Base-by-base conservation (phyloP, 2,797 vertebrate genomes). In the Myotis findleyi region DNA sequence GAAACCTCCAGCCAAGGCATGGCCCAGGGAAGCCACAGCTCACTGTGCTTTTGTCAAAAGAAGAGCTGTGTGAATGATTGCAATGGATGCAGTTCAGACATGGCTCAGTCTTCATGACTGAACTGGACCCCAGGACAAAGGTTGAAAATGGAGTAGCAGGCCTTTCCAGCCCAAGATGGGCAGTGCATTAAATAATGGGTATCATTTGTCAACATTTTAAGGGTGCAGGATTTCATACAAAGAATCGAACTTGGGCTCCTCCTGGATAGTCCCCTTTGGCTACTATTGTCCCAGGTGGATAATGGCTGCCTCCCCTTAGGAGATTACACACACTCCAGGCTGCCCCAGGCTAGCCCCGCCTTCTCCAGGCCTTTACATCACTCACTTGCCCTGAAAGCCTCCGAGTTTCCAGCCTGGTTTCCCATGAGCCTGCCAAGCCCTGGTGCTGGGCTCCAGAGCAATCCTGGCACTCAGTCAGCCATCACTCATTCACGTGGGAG, bases 401-500 rank as follows among this genome's bases (percentile, higher is more conserved):
- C 49, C 3, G 49, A 5, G 12, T 27, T 71, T 36, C 23, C 23
- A 62, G 33, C 23, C 72, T 6, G 44, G 44, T 20, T 30, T 88
- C 44, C 57, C 86, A 64, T 3, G 25, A 59, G 17, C 55, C 85
- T 51, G 57, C 7, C 10, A 44, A 38, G 6, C 55, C 55, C 55
- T 81, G 77, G 9, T 49, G 66, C n/a, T 89, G 64, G 38, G 30
- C 38, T 72, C 17, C 17, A 66, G n/a, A 47, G 18, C 30, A 10
- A 2, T 57, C 49, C 30, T 25, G 23, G 51, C 21, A 21, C 3
- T 25, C 62, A 41, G 13, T 23, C 47, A n/a, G 49, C 38, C 36
- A 7, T 10, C 2, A 3, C 9, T 33, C 51, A n/a, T 44, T 27
- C 14, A 6, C 4, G 0, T 9, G 69, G 41, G 17, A 8, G 8